Percentiles rank a stretch among this genome's conserved stretches.
Conservation (phyloP, 2,113 vertebrate species). For the Brevimyrus niger region DNA sequence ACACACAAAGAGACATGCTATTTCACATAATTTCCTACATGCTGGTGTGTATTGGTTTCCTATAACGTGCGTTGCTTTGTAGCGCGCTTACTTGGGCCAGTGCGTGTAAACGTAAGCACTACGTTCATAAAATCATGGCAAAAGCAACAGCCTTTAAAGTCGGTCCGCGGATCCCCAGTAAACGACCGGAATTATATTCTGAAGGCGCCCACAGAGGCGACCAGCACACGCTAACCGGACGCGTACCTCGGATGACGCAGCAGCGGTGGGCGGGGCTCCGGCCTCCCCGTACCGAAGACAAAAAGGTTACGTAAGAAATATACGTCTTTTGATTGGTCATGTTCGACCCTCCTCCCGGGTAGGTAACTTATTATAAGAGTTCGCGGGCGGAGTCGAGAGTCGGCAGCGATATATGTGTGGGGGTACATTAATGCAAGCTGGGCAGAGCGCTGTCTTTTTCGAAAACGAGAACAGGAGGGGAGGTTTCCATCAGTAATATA, state of each 20-base stretch:
- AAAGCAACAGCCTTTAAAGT: neutral
- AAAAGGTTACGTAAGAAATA: constrained; percentile 45
- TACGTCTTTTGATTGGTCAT: constrained; percentile 50
- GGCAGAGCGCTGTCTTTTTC: constrained; percentile 57
- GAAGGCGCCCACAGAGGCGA: neutral
- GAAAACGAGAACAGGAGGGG: constrained; percentile 35
- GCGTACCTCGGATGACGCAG: neutral
- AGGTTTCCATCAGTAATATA: constrained; percentile 30
- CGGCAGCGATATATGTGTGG: constrained; percentile 50
- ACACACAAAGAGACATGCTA: neutral
- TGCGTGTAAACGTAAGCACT: neutral
- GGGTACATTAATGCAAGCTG: constrained; percentile 46
- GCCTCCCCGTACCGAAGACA: neutral
- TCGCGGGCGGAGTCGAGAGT: constrained; percentile 48
- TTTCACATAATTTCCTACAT: neutral
- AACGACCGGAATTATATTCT: neutral
- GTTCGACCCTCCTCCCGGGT: constrained; percentile 38
- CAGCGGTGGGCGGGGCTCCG: constrained; percentile 3
- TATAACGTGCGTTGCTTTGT: neutral
- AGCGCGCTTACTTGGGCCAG: neutral
- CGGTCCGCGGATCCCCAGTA: neutral
- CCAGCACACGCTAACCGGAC: neutral
- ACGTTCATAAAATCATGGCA: neutral
- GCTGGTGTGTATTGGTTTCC: neutral
- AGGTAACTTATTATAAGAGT: constrained; percentile 55